A percentile compares a stretch with the other conserved stretches of the same genome.
phyloP scores from a whole-genome alignment of 2,888 invertebrate species.

The Lobophora halterata region DNA sequence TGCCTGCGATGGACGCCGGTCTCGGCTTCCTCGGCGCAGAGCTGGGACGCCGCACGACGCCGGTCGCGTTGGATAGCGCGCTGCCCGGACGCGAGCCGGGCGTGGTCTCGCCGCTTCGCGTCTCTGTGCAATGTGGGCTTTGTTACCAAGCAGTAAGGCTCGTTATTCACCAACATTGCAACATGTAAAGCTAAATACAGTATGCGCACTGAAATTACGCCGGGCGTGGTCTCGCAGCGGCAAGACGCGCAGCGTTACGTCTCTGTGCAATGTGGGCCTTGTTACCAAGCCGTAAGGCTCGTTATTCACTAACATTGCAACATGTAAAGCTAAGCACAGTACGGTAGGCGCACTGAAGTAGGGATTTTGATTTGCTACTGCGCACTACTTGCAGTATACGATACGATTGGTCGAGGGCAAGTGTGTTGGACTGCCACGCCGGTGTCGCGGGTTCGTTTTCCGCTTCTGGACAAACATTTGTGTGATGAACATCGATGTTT shows the following conservation, averaged over 20 bases:
- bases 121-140: conserved; percentile 66
- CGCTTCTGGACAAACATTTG: too few species aligned
- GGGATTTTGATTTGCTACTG: too few species aligned
- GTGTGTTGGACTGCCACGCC: too few species aligned
- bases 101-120: conserved; percentile 87
- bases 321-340: too few species aligned
- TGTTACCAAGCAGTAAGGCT: conserved; percentile 17
- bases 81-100: conserved; percentile 92
- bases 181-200: conserved; percentile 1
- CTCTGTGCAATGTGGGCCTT: conserved; percentile 62
- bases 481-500: too few species aligned
- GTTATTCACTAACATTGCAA: conserved; percentile 3
- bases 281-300: conserved; percentile 10
- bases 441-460: too few species aligned
- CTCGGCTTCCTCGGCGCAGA: conserved; percentile 84
- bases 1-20: conserved; percentile 87
- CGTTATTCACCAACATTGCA: conserved; percentile 19
- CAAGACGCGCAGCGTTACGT: conserved; percentile 64
- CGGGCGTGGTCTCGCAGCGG: conserved; percentile 88
- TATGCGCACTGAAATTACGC: conserved; percentile 49
- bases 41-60: conserved; percentile 77
- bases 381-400: too few species aligned
- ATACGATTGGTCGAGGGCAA: too few species aligned
- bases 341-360: too few species aligned
- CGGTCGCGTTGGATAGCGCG: conserved; percentile 85